These are phyloP conservation scores for Callaeas wilsoni DNA, from an alignment of 2,113 vertebrate species.

Conservation along the genomic window DNA sequence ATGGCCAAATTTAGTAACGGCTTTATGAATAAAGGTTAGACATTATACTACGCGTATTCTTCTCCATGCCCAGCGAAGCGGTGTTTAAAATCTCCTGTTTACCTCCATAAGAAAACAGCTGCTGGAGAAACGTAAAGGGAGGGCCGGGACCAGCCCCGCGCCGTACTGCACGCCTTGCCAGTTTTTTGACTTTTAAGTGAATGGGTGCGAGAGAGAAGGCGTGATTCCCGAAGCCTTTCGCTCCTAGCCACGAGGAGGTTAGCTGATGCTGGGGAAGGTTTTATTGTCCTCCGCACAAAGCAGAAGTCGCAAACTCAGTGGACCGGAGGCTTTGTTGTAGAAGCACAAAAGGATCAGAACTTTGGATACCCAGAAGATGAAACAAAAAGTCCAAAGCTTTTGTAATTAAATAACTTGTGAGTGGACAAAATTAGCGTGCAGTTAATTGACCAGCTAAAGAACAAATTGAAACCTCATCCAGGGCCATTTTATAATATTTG, in stretches of 20 bases:
- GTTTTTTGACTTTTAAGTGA: not conserved
- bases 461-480: not conserved
- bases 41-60: not conserved
- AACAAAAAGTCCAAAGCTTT: not conserved
- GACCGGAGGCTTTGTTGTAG: constrained; percentile 33
- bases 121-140: not conserved
- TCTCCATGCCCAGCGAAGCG: not conserved
- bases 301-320: constrained; percentile 19
- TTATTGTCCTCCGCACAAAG: constrained; percentile 41
- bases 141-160: not conserved
- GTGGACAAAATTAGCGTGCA: not conserved
- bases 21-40: not conserved
- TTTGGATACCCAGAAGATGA: not conserved
- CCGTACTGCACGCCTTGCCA: not conserved
- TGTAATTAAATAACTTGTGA: not conserved
- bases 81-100: not conserved
- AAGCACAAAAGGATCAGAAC: constrained; percentile 16
- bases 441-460: not conserved
- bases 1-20: not conserved
- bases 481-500: not conserved
- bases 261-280: not conserved
- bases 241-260: constrained; percentile 26
- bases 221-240: not conserved
- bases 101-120: not conserved
- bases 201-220: not conserved